Evolutionary conservation across 2,888 invertebrate species (phyloP).

Genomic region (Limnephilus marmoratus): DNA sequence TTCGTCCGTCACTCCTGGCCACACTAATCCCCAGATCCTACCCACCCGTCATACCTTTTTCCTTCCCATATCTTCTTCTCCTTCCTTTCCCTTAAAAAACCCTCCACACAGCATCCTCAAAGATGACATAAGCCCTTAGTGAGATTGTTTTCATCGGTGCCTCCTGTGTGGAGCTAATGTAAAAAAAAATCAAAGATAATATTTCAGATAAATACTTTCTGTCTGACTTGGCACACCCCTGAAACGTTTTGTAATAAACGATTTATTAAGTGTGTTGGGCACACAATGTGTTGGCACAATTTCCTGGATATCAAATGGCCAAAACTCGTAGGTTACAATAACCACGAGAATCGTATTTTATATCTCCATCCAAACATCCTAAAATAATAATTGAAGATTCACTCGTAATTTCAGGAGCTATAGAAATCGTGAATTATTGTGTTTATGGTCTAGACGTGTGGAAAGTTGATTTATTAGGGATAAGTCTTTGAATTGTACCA

Average conservation of each 20-base stretch:
- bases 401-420: not conserved
- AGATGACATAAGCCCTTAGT: too few relatives aligned
- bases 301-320: not conserved
- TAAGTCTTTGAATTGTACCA: not conserved
- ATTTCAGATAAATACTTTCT: not conserved
- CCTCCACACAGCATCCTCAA: too few relatives aligned
- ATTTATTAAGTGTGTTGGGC: not conserved
- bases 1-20: too few relatives aligned
- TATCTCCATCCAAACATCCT: not conserved
- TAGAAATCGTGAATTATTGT: not conserved
- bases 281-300: not conserved
- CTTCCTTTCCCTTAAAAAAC: too few relatives aligned
- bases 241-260: not conserved
- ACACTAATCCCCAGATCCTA: too few relatives aligned
- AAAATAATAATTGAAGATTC: not conserved
- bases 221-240: not conserved
- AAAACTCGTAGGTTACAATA: not conserved
- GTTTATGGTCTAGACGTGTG: slow-evolving; percentile 2
- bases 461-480: slow-evolving; percentile 2
- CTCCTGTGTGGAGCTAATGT: too few relatives aligned
- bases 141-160: too few relatives aligned
- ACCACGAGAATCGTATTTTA: not conserved
- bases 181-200: not conserved
- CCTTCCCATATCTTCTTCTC: too few relatives aligned
- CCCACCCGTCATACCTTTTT: too few relatives aligned